These are phyloP conservation scores for Xerus rutilus DNA, from an alignment of 2,797 vertebrate genomes.

Conservation along the genomic window DNA sequence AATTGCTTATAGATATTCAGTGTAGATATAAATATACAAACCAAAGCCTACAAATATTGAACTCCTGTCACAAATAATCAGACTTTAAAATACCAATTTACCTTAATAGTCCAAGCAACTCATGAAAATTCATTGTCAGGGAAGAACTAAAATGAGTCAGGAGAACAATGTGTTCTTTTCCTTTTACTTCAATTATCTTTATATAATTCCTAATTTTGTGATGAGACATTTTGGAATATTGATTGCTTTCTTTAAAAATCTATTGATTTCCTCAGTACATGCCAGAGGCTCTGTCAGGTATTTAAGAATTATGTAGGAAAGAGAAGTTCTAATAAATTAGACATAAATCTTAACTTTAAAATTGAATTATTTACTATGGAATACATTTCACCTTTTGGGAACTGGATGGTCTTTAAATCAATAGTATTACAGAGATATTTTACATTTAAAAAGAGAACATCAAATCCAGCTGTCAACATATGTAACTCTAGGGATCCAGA, in stretches of 20 bases:
- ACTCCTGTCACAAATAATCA: conserved; percentile 60
- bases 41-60: conserved; percentile 37
- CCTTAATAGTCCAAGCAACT: conserved; percentile 56
- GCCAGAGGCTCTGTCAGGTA: not conserved
- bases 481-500: not conserved
- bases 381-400: not conserved
- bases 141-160: conserved; percentile 54
- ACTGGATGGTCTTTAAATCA: conserved; percentile 11
- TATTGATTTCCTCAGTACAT: conserved; percentile 48
- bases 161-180: conserved; percentile 66
- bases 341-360: conserved; percentile 58
- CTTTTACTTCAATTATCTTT: conserved; percentile 71
- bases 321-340: conserved; percentile 23
- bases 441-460: not conserved
- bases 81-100: conserved; percentile 71
- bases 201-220: conserved; percentile 69
- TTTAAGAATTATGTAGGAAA: conserved; percentile 64
- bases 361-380: conserved; percentile 54
- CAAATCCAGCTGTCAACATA: not conserved
- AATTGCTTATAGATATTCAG: conserved; percentile 53
- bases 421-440: not conserved
- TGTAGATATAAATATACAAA: conserved; percentile 58
- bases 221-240: conserved; percentile 66
- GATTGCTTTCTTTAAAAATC: conserved; percentile 68
- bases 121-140: conserved; percentile 67